Conservation (phyloP, 2,113 vertebrate species). For the Anarhynchus alexandrinus region DNA sequence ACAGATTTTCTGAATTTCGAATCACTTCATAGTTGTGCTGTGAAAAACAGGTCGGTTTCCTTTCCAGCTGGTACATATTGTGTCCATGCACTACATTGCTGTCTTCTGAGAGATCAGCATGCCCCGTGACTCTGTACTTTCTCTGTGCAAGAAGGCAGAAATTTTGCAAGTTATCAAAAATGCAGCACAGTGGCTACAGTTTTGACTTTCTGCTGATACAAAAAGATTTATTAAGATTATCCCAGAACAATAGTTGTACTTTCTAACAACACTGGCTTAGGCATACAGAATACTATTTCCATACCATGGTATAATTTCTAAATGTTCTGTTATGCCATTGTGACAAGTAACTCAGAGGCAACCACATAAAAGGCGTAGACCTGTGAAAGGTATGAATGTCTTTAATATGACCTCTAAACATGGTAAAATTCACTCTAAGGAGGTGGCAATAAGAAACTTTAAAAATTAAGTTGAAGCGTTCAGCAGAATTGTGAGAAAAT, state of each 20-base stretch:
- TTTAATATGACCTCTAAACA: neutral
- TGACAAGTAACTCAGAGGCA: neutral
- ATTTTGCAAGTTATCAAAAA: neutral
- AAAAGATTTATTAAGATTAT: neutral
- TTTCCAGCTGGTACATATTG: neutral
- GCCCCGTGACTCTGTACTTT: neutral
- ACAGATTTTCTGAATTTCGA: constrained; percentile 28
- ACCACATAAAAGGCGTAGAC: neutral
- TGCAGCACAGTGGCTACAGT: neutral
- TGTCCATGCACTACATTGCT: neutral
- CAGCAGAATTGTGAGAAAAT: neutral
- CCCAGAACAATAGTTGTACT: neutral
- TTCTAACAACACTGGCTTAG: neutral
- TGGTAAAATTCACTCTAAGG: neutral
- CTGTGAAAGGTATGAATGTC: neutral
- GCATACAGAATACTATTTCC: neutral
- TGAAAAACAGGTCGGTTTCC: neutral
- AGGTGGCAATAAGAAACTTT: neutral
- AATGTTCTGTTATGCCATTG: neutral
- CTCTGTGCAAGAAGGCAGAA: neutral
- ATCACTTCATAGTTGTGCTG: neutral
- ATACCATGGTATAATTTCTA: neutral
- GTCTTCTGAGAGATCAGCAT: neutral
- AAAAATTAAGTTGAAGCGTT: neutral
- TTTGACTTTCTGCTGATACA: neutral